These are phyloP conservation scores for Hippotragus niger DNA, from an alignment of 2,113 vertebrate genomes.

Conservation along the genomic window DNA sequence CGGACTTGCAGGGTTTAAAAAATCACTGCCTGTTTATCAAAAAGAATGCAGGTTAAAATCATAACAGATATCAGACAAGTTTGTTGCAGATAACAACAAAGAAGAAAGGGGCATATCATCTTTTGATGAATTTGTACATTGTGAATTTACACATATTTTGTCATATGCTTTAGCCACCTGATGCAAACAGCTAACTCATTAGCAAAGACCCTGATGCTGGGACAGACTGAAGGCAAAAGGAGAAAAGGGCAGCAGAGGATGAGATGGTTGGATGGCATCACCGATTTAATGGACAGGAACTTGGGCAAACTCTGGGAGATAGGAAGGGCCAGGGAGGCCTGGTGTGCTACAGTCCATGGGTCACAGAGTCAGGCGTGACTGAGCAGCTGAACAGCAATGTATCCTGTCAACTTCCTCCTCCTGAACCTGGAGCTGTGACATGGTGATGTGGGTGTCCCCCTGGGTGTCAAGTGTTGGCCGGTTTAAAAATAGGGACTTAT, in stretches of 20 bases:
- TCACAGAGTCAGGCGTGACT: background rate
- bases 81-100: background rate
- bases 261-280: background rate
- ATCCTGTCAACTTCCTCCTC: background rate
- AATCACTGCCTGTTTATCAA: background rate
- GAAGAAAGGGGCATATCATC: background rate
- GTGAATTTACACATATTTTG: no score
- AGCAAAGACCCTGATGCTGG: background rate
- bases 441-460: accelerated
- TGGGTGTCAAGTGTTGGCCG: accelerated
- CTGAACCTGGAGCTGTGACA: accelerated
- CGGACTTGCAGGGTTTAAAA: background rate
- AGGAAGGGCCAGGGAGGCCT: background rate
- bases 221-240: background rate
- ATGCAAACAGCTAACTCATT: background rate
- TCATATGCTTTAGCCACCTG: background rate
- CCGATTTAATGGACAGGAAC: background rate
- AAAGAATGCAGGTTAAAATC: background rate
- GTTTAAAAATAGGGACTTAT: background rate
- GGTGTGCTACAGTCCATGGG: background rate
- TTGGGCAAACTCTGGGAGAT: background rate
- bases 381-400: background rate
- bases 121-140: accelerated
- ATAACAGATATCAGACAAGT: background rate
- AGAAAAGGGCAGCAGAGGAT: background rate